phyloP scores from a whole-genome alignment of 2,888 invertebrate genomes.

The Drosophila borealis region DNA sequence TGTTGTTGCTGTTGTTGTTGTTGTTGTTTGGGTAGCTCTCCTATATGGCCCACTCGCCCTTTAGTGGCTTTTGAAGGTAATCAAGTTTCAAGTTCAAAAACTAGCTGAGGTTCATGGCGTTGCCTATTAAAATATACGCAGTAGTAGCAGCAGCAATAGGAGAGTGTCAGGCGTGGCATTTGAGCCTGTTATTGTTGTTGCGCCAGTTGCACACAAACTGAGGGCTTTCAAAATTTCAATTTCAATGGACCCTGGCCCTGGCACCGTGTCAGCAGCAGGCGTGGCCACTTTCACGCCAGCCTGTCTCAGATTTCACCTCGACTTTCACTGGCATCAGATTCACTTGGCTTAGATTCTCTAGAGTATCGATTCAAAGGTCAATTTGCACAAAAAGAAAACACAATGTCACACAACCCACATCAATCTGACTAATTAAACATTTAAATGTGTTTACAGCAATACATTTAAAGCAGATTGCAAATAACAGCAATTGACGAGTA shows the following conservation, averaged over 20 bases:
- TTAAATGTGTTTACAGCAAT: slow-evolving; percentile 14
- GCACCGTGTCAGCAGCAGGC: slow-evolving; percentile 67
- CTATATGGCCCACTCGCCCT: slow-evolving; percentile 45
- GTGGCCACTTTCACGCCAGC: slow-evolving; percentile 53
- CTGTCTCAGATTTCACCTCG: slow-evolving; percentile 55
- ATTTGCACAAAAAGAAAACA: not conserved
- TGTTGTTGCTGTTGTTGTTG: slow-evolving; percentile 24
- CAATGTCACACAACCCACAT: not conserved
- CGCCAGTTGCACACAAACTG: slow-evolving; percentile 30
- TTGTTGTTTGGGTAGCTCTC: slow-evolving; percentile 31
- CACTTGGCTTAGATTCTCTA: not conserved
- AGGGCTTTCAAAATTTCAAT: slow-evolving; percentile 60
- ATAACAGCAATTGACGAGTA: slow-evolving; percentile 5
- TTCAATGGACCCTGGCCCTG: slow-evolving; percentile 63
- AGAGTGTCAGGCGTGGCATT: slow-evolving; percentile 15
- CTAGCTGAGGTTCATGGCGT: slow-evolving; percentile 70
- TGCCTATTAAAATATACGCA: slow-evolving; percentile 48
- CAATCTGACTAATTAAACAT: slow-evolving; percentile 17
- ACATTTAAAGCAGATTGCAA: slow-evolving; percentile 5
- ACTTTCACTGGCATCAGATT: slow-evolving; percentile 49
- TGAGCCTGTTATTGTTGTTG: slow-evolving; percentile 55
- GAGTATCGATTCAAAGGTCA: slow-evolving; percentile 32
- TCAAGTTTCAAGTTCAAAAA: slow-evolving; percentile 80
- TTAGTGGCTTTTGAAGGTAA: slow-evolving; percentile 76
- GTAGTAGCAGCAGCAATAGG: slow-evolving; percentile 1